phyloP scores from a whole-genome alignment of 2,797 vertebrate genomes.

The Melanotaenia maccullochi region DNA sequence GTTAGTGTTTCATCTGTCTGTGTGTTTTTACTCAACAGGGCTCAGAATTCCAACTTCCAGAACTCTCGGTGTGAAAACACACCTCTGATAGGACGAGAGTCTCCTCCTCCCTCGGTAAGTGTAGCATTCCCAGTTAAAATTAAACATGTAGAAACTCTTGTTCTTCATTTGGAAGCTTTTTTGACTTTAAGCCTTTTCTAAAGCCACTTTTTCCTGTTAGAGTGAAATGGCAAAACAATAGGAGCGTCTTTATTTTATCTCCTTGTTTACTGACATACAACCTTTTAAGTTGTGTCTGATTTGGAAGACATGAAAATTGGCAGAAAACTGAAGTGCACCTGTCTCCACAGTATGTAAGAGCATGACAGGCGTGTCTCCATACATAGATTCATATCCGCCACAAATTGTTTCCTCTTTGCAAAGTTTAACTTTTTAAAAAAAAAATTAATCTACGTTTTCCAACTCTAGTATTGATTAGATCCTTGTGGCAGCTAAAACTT shows the following conservation, averaged over 20 bases:
- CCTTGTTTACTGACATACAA: not conserved
- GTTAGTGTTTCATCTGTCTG: constrained; percentile 25
- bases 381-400: not conserved
- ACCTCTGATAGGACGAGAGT: constrained; percentile 97
- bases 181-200: not conserved
- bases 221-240: not conserved
- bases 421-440: not conserved
- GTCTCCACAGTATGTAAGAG: not conserved
- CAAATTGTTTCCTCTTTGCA: not conserved
- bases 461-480: not conserved
- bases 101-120: constrained; percentile 98
- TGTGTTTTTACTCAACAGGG: constrained; percentile 81
- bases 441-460: not conserved
- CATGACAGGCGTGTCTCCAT: not conserved
- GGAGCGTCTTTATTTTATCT: not conserved
- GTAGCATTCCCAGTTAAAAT: constrained; percentile 14
- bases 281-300: not conserved
- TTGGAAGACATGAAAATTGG: not conserved
- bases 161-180: constrained; percentile 44
- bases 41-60: constrained; percentile 98
- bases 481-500: not conserved
- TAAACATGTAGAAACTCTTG: not conserved
- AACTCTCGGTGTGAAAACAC: constrained; percentile 99
- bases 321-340: not conserved
- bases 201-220: not conserved